Evolutionary conservation across 2,797 vertebrate species (phyloP).

Genomic region (Lemur catta): DNA sequence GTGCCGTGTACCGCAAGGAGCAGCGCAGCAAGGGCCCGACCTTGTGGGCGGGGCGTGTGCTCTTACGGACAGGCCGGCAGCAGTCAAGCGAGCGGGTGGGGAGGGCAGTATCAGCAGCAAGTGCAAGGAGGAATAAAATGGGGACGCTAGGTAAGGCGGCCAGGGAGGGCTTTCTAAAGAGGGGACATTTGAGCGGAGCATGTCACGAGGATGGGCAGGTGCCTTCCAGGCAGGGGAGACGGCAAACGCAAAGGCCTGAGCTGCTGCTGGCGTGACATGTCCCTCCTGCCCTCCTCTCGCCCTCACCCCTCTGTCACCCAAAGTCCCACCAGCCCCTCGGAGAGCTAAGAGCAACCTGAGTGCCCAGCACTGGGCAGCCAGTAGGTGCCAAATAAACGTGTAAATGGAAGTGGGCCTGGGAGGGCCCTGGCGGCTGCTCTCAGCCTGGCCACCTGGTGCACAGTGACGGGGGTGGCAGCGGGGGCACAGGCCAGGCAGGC

Average conservation of each 20-base stretch:
- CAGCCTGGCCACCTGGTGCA: not conserved
- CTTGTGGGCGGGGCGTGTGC: fast-evolving
- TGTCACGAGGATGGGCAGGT: not conserved
- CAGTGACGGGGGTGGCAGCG: fast-evolving
- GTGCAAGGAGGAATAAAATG: not conserved
- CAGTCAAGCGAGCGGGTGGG: not conserved
- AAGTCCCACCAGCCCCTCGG: not conserved
- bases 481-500: not conserved
- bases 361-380: not conserved
- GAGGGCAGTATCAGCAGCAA: not conserved
- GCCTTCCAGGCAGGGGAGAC: not conserved
- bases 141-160: not conserved
- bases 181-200: not conserved
- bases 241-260: not conserved
- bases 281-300: not conserved
- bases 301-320: not conserved
- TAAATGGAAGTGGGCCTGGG: fast-evolving
- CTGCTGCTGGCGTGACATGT: not conserved
- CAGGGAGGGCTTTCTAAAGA: not conserved
- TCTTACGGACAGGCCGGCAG: too few species aligned
- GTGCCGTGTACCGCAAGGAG: not conserved
- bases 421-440: not conserved
- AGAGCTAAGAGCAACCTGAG: not conserved
- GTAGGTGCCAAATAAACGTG: not conserved
- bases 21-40: fast-evolving